These are phyloP conservation scores for Microvelia longipes DNA, from an alignment of 1,140 invertebrate species.

Conservation along the genomic window DNA sequence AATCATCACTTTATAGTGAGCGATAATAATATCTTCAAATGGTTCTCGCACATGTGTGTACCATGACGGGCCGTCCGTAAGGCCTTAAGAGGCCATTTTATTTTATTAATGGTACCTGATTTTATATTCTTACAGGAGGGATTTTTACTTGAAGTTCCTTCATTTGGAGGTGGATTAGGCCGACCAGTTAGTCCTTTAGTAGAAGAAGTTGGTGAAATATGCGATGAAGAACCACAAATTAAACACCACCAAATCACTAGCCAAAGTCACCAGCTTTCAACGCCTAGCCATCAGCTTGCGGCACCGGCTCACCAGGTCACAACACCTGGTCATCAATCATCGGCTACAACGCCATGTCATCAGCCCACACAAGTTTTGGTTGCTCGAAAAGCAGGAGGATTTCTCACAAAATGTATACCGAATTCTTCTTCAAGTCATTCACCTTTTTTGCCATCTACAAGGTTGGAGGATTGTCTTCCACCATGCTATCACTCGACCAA, in stretches of 20 bases:
- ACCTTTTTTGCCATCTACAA: constrained; percentile 26
- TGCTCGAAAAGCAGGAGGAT: not conserved
- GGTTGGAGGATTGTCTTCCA: constrained; percentile 35
- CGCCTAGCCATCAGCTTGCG: not conserved
- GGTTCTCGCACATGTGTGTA: no score
- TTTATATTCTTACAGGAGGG: constrained; percentile 29
- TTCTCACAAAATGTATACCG: constrained; percentile 27
- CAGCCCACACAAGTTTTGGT: not conserved
- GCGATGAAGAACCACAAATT: constrained; percentile 15
- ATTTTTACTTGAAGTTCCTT: constrained; percentile 28
- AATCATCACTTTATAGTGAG: no score
- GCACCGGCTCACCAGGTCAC: constrained; percentile 9
- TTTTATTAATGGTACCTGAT: no score
- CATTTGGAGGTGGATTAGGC: constrained; percentile 27
- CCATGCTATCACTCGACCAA: constrained; percentile 38
- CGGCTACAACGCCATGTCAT: not conserved
- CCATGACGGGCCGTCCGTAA: no score
- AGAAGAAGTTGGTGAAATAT: constrained; percentile 26
- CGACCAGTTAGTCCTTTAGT: constrained; percentile 28
- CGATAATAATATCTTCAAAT: no score
- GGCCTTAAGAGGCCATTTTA: no score
- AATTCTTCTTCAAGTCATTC: constrained; percentile 21
- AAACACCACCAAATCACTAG: not conserved
- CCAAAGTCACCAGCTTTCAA: not conserved
- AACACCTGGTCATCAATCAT: not conserved